Evolutionary conservation across 2,797 vertebrate genomes (phyloP), one percentile per base, ranked within the genome.

Genomic region (Rhabdophis nuchalis): DNA sequence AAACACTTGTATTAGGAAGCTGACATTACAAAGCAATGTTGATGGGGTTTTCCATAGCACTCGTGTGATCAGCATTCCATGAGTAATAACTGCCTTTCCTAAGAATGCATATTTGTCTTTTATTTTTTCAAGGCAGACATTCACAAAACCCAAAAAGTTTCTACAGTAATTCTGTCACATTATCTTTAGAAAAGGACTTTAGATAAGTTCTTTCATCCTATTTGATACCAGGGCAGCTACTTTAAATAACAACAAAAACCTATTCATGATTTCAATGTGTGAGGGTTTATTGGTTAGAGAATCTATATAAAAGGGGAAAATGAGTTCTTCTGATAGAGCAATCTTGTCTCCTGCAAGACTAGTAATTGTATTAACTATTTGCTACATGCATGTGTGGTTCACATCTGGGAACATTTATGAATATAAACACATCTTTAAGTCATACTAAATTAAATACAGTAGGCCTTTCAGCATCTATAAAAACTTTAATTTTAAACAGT

Each of bases 381-480:
- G 85, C 89, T 82, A 10, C 61, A 5, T 0, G 46, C 12, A 1
- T 0, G 27, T 1, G 0, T 0, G 23, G 18, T 0, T 8, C 64
- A 0, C 91, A 61, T 18, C 89, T 32, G 93, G 61, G 90, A 64
- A 92, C 1, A 82, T 90, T 60, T 25, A 36, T 0, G 14, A 56
- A 93, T 91, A 85, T 0, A 11, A 23, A 0, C 12, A 89, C 91
- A 92, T 86, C 54, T 0, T 56, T 0, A 13, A 64, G 16, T 23
- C 91, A 3, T 0, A 1, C 5, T 91, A 92, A 25, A 91, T 0
- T 64, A 41, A 91, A 93, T 86, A 14, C 29, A 53, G 89, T 27
- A 92, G 92, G 90, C 60, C 88, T 93, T 87, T 12, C 86, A 93
- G 68, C 91, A 85, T 14, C 27, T 91, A 82, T 1, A 50, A 90